Base-by-base conservation (phyloP, 2,113 vertebrate genomes). In the Piaya cayana region DNA sequence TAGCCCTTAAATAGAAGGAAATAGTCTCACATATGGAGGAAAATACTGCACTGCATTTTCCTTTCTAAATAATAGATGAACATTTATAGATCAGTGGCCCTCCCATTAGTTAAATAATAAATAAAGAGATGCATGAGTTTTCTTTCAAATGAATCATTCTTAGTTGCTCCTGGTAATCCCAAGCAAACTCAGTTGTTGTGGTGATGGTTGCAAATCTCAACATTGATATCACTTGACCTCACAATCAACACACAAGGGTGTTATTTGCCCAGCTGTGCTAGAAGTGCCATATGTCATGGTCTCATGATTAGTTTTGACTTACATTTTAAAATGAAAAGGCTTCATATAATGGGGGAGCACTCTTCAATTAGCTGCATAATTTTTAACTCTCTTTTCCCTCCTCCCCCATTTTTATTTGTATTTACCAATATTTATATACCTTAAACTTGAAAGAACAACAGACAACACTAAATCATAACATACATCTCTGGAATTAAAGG, bases 21-120 rank as follows among this genome's bases (percentile, higher is more conserved):
- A 67, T 68, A 5, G n/a, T 69, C 71, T 92, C 71, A 67, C 72
- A 47, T 9, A 36, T 39, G 55, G 60, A 86, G 53, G 52, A 80
- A 92, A 86, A 16, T 36, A 88, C 7, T 2, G 5, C 56, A 34
- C 23, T 95, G 36, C 59, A 77, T 90, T 83, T 90, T 83, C 76
- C 80, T 88, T 83, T 77, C 59, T 88, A 86, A 93, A 90, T 93
- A 90, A 93, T 65, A 78, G 55, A 65, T 90, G 78, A 85, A 64
- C 23, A 36, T 59, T 82, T 75, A 59, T 34, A 77, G 90, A 77
- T 86, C 4, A 83, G 69, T 27, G 77, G 64, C 18, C 30, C 60
- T 86, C 77, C 52, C 59, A 80, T 42, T 79, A 90, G 39, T 56
- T 85, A 85, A 92, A 71, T 90, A 92, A 88, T 87, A 81, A 89